Conservation (phyloP, 2,113 vertebrate species). For the Ploceus nigricollis region DNA sequence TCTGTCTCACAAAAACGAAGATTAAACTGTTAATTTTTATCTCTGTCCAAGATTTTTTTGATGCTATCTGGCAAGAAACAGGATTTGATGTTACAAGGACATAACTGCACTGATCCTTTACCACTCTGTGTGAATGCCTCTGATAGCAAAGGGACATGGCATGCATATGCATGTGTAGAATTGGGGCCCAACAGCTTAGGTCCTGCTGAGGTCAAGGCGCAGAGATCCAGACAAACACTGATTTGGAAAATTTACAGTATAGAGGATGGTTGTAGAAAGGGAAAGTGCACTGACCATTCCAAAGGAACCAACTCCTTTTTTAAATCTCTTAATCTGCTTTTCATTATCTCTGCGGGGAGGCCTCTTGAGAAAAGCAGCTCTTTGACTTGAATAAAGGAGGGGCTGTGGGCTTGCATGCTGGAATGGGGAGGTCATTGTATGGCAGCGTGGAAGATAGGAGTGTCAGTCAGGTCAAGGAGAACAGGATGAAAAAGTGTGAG, state of each 20-base stretch:
- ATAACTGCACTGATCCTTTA: not conserved
- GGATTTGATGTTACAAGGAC: not conserved
- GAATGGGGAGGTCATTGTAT: conserved; percentile 53
- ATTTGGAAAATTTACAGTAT: conserved; percentile 60
- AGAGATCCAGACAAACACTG: conserved; percentile 34
- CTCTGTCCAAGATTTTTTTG: not conserved
- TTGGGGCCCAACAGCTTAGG: conserved; percentile 6
- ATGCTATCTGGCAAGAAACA: not conserved
- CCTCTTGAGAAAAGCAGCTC: conserved; percentile 64
- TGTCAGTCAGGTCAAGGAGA: conserved; percentile 42
- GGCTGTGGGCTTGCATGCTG: conserved; percentile 14
- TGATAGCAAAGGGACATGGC: not conserved
- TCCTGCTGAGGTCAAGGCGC: conserved; percentile 31
- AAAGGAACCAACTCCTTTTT: conserved; percentile 45
- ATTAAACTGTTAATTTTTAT: not conserved
- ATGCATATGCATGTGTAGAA: conserved; percentile 8
- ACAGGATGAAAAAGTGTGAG: conserved; percentile 51
- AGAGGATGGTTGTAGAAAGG: conserved; percentile 43
- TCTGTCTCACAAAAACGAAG: not conserved
- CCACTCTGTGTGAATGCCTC: not conserved
- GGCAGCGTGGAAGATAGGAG: not conserved
- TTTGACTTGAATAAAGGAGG: conserved; percentile 65
- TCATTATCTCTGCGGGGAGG: conserved; percentile 67
- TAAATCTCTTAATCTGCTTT: conserved; percentile 68
- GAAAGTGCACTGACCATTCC: conserved; percentile 55